Evolutionary conservation across 2,888 invertebrate species (phyloP).

Genomic region (Agrochola macilenta): DNA sequence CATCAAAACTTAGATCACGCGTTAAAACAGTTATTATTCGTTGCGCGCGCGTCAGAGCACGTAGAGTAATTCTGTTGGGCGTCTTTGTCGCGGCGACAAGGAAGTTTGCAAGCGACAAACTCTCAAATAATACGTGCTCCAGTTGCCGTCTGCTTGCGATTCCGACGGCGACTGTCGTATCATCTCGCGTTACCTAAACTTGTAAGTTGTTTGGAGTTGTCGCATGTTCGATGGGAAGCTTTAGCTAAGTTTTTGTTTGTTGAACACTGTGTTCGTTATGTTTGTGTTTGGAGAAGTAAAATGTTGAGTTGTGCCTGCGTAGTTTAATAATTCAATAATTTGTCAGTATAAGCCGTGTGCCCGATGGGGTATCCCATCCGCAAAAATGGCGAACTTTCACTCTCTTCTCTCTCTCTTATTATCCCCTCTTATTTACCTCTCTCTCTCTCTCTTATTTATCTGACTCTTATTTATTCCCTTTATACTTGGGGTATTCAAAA

Average conservation of each 20-base stretch:
- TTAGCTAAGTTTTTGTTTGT: conserved; percentile 52
- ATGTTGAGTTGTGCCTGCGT: not conserved
- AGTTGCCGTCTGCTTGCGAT: conserved; percentile 68
- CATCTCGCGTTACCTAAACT: conserved; percentile 72
- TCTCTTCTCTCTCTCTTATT: no score
- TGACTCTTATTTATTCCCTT: no score
- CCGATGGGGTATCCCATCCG: not conserved
- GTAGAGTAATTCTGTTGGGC: conserved; percentile 72
- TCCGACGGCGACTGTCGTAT: conserved; percentile 67
- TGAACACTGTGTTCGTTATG: conserved; percentile 11
- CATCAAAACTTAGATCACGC: conserved; percentile 58
- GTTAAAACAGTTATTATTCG: conserved; percentile 63
- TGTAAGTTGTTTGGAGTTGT: conserved; percentile 65
- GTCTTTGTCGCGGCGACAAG: conserved; percentile 69
- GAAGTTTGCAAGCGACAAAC: conserved; percentile 72
- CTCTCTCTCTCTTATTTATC: no score
- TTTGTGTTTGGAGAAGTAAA: conserved; percentile 21
- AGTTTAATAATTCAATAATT: not conserved
- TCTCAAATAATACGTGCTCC: conserved; percentile 73
- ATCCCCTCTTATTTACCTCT: no score
- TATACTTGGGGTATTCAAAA: no score
- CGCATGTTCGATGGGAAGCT: conserved; percentile 58
- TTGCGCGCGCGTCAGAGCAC: conserved; percentile 66
- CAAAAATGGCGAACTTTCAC: no score
- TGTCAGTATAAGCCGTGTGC: no score